These are phyloP conservation scores for Trissonchulus sp. DNA, from an alignment of 2,888 invertebrate species.

Conservation along the genomic window DNA sequence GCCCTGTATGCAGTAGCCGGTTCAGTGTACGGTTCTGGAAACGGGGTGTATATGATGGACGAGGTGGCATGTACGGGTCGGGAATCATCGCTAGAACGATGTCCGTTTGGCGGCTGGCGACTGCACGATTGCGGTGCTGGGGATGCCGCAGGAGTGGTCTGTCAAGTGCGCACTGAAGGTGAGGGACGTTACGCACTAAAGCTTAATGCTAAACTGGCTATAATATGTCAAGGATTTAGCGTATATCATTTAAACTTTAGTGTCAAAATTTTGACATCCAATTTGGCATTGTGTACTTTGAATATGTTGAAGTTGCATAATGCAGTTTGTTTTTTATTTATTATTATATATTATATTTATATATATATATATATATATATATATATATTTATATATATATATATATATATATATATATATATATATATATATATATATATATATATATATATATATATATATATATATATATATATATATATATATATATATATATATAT, in stretches of 20 bases:
- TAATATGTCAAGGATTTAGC: too few relatives aligned
- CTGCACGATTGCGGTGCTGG: constrained; percentile 63
- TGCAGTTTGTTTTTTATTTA: neutral
- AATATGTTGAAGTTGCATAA: neutral
- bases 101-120: constrained; percentile 67
- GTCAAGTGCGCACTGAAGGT: constrained; percentile 35
- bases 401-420: too few relatives aligned
- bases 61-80: constrained; percentile 65
- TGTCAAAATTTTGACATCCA: neutral
- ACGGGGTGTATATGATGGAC: constrained; percentile 63
- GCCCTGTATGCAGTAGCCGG: constrained; percentile 41
- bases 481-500: too few relatives aligned
- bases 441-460: too few relatives aligned
- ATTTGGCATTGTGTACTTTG: neutral
- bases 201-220: too few relatives aligned
- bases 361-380: neutral
- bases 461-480: too few relatives aligned
- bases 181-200: too few relatives aligned
- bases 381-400: too few relatives aligned
- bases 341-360: neutral
- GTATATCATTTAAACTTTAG: neutral
- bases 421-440: too few relatives aligned
- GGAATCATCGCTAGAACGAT: constrained; percentile 64
- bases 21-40: constrained; percentile 48
- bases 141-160: constrained; percentile 53